A percentile compares a stretch with the other conserved stretches of the same genome.
phyloP scores from a whole-genome alignment of 1,140 invertebrate genomes.

The Drosophila pallidifrons region DNA sequence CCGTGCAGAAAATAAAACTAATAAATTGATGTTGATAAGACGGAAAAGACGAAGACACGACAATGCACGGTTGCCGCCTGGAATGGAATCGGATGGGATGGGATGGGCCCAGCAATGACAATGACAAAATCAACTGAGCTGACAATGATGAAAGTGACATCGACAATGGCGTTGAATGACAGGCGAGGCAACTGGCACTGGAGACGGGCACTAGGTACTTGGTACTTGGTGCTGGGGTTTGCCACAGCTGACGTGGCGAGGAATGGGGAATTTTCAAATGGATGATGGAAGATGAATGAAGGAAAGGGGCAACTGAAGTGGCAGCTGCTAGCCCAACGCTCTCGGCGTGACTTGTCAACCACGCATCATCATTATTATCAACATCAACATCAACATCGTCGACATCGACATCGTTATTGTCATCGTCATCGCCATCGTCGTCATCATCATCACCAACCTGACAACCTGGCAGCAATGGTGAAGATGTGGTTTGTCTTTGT shows the following conservation, averaged over 20 bases:
- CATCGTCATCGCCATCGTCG: slow-evolving; percentile 47
- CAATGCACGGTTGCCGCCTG: neutral
- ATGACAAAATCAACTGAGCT: slow-evolving; percentile 75
- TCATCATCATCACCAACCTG: slow-evolving; percentile 42
- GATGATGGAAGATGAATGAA: slow-evolving; percentile 5
- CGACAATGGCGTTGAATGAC: slow-evolving; percentile 61
- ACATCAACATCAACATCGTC: slow-evolving; percentile 28
- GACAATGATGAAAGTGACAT: slow-evolving; percentile 79
- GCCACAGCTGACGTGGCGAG: neutral
- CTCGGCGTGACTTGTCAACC: slow-evolving; percentile 73
- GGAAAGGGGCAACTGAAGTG: slow-evolving; percentile 33
- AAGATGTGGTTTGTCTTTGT: slow-evolving; percentile 59
- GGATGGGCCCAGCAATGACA: slow-evolving; percentile 58
- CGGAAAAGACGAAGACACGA: neutral
- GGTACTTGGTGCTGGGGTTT: neutral
- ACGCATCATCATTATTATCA: slow-evolving; percentile 47
- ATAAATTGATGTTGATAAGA: slow-evolving; percentile 74
- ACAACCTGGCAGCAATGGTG: slow-evolving; percentile 23
- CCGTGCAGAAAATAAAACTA: slow-evolving; percentile 77
- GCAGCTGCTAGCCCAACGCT: slow-evolving; percentile 69
- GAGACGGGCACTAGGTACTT: no score
- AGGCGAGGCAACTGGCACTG: slow-evolving; percentile 9
- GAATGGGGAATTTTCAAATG: slow-evolving; percentile 10
- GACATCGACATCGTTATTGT: slow-evolving; percentile 47
- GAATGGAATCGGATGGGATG: neutral